A percentile compares a stretch with the other conserved stretches of the same genome.
These are phyloP conservation scores for Himalopsyche anomala DNA, from an alignment of 2,888 invertebrate species.

Conservation along the genomic window DNA sequence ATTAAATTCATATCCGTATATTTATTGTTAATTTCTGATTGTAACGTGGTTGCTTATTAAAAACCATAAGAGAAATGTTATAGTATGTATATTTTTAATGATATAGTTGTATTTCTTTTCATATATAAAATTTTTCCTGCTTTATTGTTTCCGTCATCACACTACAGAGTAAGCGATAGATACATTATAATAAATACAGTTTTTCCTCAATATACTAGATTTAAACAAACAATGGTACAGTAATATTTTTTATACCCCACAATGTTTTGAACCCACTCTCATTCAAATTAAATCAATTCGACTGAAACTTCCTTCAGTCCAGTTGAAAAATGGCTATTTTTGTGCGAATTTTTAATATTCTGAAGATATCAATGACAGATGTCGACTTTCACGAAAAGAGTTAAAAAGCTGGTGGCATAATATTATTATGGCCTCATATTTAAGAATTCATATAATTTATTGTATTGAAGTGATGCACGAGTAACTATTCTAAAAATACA, in stretches of 20 bases:
- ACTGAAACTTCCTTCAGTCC: neutral
- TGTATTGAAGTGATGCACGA: constrained; percentile 1
- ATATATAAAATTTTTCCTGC: neutral
- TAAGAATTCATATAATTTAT: constrained; percentile 9
- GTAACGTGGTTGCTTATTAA: neutral
- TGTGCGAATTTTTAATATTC: constrained; percentile 15
- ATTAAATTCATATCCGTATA: neutral
- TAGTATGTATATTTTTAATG: neutral
- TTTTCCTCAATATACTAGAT: too few relatives aligned
- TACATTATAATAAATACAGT: too few relatives aligned
- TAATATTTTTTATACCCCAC: constrained; percentile 17
- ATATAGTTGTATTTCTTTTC: neutral
- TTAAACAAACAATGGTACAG: neutral
- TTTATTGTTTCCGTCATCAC: neutral
- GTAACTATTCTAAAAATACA: neutral
- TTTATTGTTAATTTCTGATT: neutral
- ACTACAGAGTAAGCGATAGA: neutral
- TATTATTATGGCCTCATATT: constrained; percentile 11
- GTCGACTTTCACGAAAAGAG: neutral
- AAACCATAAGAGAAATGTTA: neutral
- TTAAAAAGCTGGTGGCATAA: neutral
- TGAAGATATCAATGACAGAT: neutral
- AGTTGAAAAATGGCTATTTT: constrained; percentile 6
- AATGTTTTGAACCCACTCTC: neutral
- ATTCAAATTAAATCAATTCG: neutral